Evolutionary conservation across 2,888 invertebrate species (phyloP), one percentile per base, ranked within the genome.

Genomic region (Chymomyza procnemis): DNA sequence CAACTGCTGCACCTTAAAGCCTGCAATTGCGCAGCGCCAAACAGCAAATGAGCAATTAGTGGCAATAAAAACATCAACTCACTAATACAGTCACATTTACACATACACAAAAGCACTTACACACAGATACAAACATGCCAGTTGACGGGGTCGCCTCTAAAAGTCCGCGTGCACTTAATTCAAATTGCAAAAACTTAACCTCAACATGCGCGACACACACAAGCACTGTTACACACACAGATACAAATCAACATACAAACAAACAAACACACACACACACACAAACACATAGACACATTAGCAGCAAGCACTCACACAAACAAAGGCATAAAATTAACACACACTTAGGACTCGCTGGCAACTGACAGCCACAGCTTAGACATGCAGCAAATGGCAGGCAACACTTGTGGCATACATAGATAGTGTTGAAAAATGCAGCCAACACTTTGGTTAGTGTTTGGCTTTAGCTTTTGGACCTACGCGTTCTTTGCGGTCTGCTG

Each of bases 41-140:
- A 46, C 73, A 79, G 78, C 72, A 85, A 83, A 79, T 87, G 87
- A 86, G 80, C 87, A 83, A 83, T 83, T 86, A 83, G 85, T 70
- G 67, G 71, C 76, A 81, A 83, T 41, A 41, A 41, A 41, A 41
- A 12, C 34, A 0, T 41, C 12, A 14, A 12, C 34, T 9, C 34
- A 41, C 34, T 41, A 41, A 41, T 41, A 41, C 12, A 41, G 12
- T 12, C 34, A 41, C 34, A 41, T 2, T 12, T 3, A 12, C 34
- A 41, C 12, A 41, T 12, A 41, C 34, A 41, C 12, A 34, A 8
- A 34, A 2, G 1, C 5, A 34, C 34, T 9, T 2, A 41, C 34
- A 12, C 34, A 41, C 34, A 41, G 34, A 12, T 12, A 41, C 34
- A 12, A 41, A 41, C 1, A 41, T 12, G 34, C 12, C 34, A 12